phyloP scores from a whole-genome alignment of 1,140 invertebrate species.

The Drosophila bipectinata region DNA sequence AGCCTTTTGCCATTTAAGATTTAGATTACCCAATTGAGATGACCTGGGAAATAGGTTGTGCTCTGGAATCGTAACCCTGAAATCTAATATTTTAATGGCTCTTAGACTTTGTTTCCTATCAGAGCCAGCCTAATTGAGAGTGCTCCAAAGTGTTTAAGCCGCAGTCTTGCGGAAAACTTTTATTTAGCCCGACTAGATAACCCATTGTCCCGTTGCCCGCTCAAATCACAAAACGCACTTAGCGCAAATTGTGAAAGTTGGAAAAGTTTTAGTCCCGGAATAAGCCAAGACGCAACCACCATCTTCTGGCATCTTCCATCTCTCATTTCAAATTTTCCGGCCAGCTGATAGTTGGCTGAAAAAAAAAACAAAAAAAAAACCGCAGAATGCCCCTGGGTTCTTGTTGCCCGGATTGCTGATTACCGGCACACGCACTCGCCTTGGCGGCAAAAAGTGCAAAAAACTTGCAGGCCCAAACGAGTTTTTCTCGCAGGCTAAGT shows the following conservation, averaged over 20 bases:
- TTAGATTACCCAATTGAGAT: slow-evolving; percentile 4
- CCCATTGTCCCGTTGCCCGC: slow-evolving; percentile 20
- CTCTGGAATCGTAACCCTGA: background rate
- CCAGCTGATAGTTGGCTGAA: slow-evolving; percentile 23
- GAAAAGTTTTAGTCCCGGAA: slow-evolving; percentile 59
- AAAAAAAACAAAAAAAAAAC: slow-evolving; percentile 28
- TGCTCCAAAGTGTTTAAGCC: slow-evolving; percentile 33
- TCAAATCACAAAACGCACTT: slow-evolving; percentile 77
- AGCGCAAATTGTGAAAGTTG: slow-evolving; percentile 74
- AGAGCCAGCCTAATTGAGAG: slow-evolving; percentile 26
- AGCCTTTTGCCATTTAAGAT: slow-evolving; percentile 1
- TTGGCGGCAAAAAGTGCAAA: slow-evolving; percentile 58
- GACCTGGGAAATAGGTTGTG: background rate
- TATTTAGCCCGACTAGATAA: slow-evolving; percentile 19
- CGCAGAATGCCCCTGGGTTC: slow-evolving; percentile 53
- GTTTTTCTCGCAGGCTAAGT: slow-evolving; percentile 63
- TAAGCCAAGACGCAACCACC: slow-evolving; percentile 13
- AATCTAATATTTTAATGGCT: slow-evolving; percentile 1
- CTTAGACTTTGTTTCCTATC: slow-evolving; percentile 6
- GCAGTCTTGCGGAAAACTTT: slow-evolving; percentile 28
- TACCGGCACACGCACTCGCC: slow-evolving; percentile 59
- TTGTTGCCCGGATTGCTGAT: slow-evolving; percentile 53
- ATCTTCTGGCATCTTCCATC: slow-evolving; percentile 40
- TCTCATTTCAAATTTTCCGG: slow-evolving; percentile 1
- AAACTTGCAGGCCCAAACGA: slow-evolving; percentile 59